Evolutionary conservation across 23 tunicate genomes (phyloP).

Genomic region (Halocynthia roretzi): DNA sequence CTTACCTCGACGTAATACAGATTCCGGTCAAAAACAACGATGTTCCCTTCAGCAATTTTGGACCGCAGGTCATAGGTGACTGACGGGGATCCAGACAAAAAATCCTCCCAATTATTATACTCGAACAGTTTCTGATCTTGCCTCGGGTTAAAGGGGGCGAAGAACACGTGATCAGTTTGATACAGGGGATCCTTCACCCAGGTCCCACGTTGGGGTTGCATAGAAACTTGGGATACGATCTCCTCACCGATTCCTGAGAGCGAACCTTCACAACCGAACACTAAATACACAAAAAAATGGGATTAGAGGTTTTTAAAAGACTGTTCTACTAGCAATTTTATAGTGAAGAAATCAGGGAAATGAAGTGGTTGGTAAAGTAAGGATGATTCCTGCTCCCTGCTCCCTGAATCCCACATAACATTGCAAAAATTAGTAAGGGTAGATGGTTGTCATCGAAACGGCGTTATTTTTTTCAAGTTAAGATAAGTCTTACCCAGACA

Average conservation of each 20-base stretch:
- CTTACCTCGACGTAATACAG: slow-evolving; percentile 66
- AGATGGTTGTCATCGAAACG: too few relatives aligned
- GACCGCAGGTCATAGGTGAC: slow-evolving; percentile 29
- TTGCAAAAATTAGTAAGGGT: too few relatives aligned
- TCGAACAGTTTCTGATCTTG: slow-evolving; percentile 43
- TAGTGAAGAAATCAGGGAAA: too few relatives aligned
- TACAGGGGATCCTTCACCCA: slow-evolving; percentile 75
- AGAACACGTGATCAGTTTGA: slow-evolving; percentile 51
- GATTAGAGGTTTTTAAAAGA: too few relatives aligned
- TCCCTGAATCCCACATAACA: too few relatives aligned
- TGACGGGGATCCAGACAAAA: slow-evolving; percentile 27
- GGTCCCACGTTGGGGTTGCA: slow-evolving; percentile 42
- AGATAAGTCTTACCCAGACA: too few relatives aligned
- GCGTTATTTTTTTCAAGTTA: too few relatives aligned
- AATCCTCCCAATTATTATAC: slow-evolving; percentile 35
- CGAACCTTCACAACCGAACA: slow-evolving; percentile 83
- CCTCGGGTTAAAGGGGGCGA: slow-evolving; percentile 9
- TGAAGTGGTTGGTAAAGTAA: too few relatives aligned
- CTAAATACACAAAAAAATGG: slow-evolving; percentile 15
- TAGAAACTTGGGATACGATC: slow-evolving; percentile 11
- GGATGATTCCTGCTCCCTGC: too few relatives aligned
- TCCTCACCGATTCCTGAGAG: slow-evolving; percentile 61
- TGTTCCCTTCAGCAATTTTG: slow-evolving; percentile 28
- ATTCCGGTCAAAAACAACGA: slow-evolving; percentile 63
- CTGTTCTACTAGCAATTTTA: too few relatives aligned